Evolutionary conservation across 53 echinoderm and acorn worm genomes (phyloP), one percentile per base, ranked within the genome.

Genomic region (Antedon mediterranea): DNA sequence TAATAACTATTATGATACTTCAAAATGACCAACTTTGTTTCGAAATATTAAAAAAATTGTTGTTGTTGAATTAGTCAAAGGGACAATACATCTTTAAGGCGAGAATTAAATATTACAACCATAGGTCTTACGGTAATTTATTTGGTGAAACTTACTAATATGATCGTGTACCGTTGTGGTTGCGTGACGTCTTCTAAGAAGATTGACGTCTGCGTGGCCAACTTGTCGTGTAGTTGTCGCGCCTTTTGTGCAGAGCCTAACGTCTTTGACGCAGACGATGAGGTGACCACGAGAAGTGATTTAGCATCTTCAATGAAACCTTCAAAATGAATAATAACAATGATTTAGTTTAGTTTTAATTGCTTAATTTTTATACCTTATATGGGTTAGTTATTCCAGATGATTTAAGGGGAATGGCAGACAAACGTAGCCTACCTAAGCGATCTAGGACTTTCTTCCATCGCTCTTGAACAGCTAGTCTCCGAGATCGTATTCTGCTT

Each of bases 171-270:
- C 75, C 94, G 79, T 13, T 79, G 79, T 31, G 87, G 75, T 72
- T 94, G 94, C 29, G 85, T 80, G 0, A 89, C 83, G 5, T 75
- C 83, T 42, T 89, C 81, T 20, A 91, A 86, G 75, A 94, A 94
- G 1, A 94, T 83, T 28, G 81, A 85, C 3, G 89, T 94, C 75
- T 91, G 87, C 29, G 77, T 31, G 29, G 76, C 85, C 13, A 94
- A 81, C 31, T 73, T 79, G 71, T 82, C 82, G 71, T 89, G 94
- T 0, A 89, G 76, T 28, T 85, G 43, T 43, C 82, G 44, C 23
- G 89, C 91, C 71, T 81, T 34, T 26, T 78, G 79, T 0, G 87
- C 78, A 30, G 83, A 57, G 57, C 57, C 57, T 26, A 57, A 23
- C 3, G 57, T 57, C 1, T 57, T 57, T 6, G 23, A 8, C 2